These are phyloP conservation scores for Gallirallus australis DNA, from an alignment of 2,797 vertebrate species.

Conservation along the genomic window DNA sequence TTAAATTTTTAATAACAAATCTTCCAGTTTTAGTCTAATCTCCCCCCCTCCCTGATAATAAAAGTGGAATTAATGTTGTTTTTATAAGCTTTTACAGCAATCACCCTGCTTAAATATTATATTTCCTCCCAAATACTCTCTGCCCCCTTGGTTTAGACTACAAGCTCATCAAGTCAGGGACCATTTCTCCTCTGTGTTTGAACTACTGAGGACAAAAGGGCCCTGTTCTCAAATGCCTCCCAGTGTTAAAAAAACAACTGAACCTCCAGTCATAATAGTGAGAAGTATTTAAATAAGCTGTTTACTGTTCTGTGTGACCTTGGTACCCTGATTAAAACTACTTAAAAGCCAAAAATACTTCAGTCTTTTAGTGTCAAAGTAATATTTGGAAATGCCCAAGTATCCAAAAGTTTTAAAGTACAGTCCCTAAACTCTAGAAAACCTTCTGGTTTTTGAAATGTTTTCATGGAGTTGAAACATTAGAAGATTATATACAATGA, in stretches of 20 bases:
- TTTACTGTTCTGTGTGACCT: neutral
- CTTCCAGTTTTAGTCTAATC: neutral
- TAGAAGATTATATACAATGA: neutral
- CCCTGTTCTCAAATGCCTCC: neutral
- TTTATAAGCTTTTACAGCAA: neutral
- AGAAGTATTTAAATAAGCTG: neutral
- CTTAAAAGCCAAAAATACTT: neutral
- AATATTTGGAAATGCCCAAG: neutral
- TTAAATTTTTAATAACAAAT: neutral
- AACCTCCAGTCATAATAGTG: neutral
- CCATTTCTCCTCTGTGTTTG: neutral
- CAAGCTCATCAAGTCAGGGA: neutral
- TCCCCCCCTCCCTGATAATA: neutral
- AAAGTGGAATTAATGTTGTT: constrained; percentile 28
- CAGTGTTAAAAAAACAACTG: neutral
- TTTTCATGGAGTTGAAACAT: neutral
- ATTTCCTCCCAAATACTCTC: constrained; percentile 14
- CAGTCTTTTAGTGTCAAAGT: neutral
- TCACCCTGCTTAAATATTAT: neutral
- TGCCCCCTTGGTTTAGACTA: constrained; percentile 27
- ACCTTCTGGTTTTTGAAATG: neutral
- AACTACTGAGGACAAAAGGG: neutral
- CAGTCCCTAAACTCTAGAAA: neutral
- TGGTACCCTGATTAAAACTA: neutral
- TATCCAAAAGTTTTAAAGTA: neutral